Evolutionary conservation across 2,888 invertebrate species (phyloP).

Genomic region (Luperina nickerlii): DNA sequence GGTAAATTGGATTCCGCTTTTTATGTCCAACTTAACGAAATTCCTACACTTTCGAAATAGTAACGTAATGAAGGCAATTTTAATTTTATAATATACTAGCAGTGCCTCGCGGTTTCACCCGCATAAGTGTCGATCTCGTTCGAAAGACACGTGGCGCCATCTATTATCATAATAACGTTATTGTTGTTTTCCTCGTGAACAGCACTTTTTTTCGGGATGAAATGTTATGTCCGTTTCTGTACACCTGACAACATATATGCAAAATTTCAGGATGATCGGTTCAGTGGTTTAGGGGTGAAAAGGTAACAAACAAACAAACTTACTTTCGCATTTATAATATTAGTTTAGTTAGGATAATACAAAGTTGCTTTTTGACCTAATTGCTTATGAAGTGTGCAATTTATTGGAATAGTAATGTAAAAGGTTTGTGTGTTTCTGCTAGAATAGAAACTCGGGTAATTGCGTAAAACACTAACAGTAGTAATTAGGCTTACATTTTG

Average conservation of each 20-base stretch:
- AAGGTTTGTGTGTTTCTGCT: constrained; percentile 3
- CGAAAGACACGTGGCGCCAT: no score
- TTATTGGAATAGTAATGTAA: constrained; percentile 14
- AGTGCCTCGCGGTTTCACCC: no score
- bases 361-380: constrained; percentile 22
- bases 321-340: no score
- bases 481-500: background rate
- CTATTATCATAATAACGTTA: no score
- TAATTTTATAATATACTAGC: constrained; percentile 27
- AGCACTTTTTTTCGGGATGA: no score
- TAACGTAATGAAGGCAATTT: constrained; percentile 60
- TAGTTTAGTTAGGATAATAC: background rate
- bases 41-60: constrained; percentile 60
- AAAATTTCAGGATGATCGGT: no score
- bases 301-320: no score
- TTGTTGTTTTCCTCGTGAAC: no score
- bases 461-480: background rate
- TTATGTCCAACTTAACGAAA: constrained; percentile 69
- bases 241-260: no score
- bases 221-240: no score
- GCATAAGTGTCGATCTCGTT: no score
- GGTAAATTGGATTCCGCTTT: constrained; percentile 72
- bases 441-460: background rate
- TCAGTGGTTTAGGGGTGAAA: no score
- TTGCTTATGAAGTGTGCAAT: constrained; percentile 33